Evolutionary conservation across 2,888 invertebrate genomes (phyloP).

Genomic region (Drosophila suboccidentalis): DNA sequence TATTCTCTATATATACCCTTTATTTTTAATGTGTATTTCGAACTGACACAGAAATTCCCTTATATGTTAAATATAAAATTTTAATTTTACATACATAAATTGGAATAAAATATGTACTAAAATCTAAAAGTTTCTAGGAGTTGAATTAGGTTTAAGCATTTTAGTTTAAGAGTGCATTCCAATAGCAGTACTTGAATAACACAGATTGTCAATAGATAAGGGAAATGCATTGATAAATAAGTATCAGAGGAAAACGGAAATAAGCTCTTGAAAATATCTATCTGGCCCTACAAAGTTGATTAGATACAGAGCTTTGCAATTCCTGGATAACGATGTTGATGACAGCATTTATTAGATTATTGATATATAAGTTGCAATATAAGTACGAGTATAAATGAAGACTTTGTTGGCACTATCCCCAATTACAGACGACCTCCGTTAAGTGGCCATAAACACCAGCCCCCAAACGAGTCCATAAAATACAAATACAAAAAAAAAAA

Average conservation of each 20-base stretch:
- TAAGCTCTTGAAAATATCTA: background rate
- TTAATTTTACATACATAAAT: too few relatives aligned
- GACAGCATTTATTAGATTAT: conserved; percentile 1
- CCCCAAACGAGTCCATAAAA: conserved; percentile 33
- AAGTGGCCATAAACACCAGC: conserved; percentile 24
- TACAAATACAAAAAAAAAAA: background rate
- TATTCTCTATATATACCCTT: too few relatives aligned
- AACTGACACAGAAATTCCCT: too few relatives aligned
- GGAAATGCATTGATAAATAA: background rate
- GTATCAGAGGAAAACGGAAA: background rate
- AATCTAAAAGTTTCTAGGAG: too few relatives aligned
- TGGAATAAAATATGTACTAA: too few relatives aligned
- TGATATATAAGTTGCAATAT: background rate
- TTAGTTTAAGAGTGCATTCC: background rate
- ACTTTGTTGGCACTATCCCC: conserved; percentile 12
- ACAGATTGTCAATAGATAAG: background rate
- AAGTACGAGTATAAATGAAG: background rate
- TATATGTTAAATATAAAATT: too few relatives aligned
- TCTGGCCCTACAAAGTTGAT: background rate
- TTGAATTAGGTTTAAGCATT: background rate
- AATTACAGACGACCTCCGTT: conserved; percentile 15
- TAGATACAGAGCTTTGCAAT: background rate
- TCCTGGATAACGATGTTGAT: background rate
- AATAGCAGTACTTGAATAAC: too few relatives aligned
- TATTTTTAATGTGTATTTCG: too few relatives aligned